Base-by-base conservation (phyloP, 2,797 vertebrate species). In the Balearica regulorum region DNA sequence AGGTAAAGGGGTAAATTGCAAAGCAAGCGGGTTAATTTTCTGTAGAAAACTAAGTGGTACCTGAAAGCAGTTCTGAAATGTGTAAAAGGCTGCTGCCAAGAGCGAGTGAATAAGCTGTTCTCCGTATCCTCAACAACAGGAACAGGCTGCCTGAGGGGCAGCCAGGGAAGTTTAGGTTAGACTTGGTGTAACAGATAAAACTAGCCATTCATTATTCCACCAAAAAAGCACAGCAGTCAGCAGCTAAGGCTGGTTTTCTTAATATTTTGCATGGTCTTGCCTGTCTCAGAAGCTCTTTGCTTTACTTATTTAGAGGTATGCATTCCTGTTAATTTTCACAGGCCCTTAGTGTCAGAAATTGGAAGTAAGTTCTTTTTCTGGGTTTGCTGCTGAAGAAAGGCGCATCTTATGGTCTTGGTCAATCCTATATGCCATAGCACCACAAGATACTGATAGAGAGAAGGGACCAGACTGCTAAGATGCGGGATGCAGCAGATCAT, bases 391-490 rank as follows among this genome's bases (percentile, higher is more conserved):
- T 16, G 25, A 83, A 85, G 11, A 79, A 77, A 73, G 7, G 10
- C 2, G 11, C 24, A 24, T 24, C 21, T 55, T 37, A 71, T 12
- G 24, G 35, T 37, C 48, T 51, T 35, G 24, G 35, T 49, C 64
- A 89, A 22, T 8, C 13, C 60, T 41, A 16, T 4, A 18, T 29
- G 21, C 54, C 37, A 57, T 3, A 9, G 35, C 31, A 86, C 43
- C 9, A 65, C 16, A 28, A 89, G 17, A 48, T 51, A 81, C 1
- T 0, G 1, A 64, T 0, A 60, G 39, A 80, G 25, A 16, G 15
- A 77, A 73, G 5, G 4, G 13, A 58, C 0, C 31, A 29, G 48
- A 48, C 11, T 54, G 33, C 24, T 72, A 57, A 68, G 9, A 53
- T 11, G 37, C 6, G n/a, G 28, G 31, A 53, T 44, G 41, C 6